Percentiles rank a stretch among this genome's conserved stretches.
phyloP scores from a whole-genome alignment of 2,888 invertebrate genomes.

The Lamproptera curius region DNA sequence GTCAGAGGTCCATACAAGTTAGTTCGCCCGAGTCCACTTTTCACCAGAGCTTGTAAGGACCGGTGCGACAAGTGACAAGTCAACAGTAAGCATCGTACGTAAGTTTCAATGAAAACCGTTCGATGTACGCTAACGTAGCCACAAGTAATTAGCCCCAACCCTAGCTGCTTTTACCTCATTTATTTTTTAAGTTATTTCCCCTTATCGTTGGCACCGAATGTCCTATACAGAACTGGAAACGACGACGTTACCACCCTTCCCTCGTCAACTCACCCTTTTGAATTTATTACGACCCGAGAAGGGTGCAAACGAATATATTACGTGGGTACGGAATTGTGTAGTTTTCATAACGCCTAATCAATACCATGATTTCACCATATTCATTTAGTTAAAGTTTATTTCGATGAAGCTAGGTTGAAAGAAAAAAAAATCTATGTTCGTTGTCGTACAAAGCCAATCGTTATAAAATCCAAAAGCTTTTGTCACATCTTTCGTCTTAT shows the following conservation, averaged over 20 bases:
- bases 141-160: not conserved
- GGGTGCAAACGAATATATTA: not conserved
- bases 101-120: not conserved
- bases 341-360: not conserved
- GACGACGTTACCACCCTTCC: no score
- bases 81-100: not conserved
- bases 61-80: not conserved
- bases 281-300: not conserved
- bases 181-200: not conserved
- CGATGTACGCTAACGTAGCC: not conserved
- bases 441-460: no score
- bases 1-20: conserved; percentile 1
- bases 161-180: not conserved
- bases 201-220: not conserved
- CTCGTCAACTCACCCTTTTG: not conserved
- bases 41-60: not conserved
- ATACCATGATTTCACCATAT: not conserved
- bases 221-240: not conserved
- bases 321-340: not conserved
- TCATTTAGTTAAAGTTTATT: not conserved
- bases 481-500: not conserved
- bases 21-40: not conserved
- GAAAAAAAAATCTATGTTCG: no score
- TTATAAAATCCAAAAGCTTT: no score
- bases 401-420: no score